phyloP scores from a whole-genome alignment of 1,140 invertebrate species.

The Hestina assimilis region DNA sequence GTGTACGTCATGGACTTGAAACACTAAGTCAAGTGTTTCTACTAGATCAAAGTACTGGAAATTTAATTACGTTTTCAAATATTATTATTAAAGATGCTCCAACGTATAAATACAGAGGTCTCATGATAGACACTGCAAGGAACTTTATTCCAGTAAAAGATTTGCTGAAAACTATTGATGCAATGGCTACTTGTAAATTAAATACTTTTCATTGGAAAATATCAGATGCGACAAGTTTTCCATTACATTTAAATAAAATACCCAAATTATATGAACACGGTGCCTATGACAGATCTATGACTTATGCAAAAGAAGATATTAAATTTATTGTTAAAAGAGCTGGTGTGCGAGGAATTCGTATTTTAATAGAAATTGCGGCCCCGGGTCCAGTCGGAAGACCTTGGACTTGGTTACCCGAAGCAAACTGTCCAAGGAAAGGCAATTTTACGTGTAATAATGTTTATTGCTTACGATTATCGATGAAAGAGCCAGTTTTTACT shows the following conservation, averaged over 20 bases:
- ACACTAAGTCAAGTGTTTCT: conserved; percentile 87
- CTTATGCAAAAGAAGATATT: conserved; percentile 84
- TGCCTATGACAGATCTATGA: conserved; percentile 82
- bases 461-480: conserved; percentile 83
- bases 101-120: conserved; percentile 82
- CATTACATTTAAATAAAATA: conserved; percentile 81
- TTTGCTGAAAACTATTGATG: conserved; percentile 85
- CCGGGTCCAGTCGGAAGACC: conserved; percentile 87
- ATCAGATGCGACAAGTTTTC: conserved; percentile 90
- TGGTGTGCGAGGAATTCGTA: conserved; percentile 82
- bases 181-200: conserved; percentile 87
- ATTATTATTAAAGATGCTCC: conserved; percentile 80
- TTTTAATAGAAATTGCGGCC: conserved; percentile 86
- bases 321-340: conserved; percentile 82
- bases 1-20: conserved; percentile 87
- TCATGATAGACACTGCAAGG: conserved; percentile 87
- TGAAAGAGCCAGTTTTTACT: conserved; percentile 80
- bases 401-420: conserved; percentile 85
- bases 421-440: conserved; percentile 83
- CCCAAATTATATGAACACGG: conserved; percentile 85
- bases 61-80: conserved; percentile 79
- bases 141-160: conserved; percentile 84
- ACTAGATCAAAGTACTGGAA: conserved; percentile 80
- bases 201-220: conserved; percentile 93
- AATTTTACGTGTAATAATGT: conserved; percentile 82